Percentiles rank a stretch among this genome's conserved stretches.
phyloP scores from a whole-genome alignment of 2,888 invertebrate genomes.

The Cenopis cana region DNA sequence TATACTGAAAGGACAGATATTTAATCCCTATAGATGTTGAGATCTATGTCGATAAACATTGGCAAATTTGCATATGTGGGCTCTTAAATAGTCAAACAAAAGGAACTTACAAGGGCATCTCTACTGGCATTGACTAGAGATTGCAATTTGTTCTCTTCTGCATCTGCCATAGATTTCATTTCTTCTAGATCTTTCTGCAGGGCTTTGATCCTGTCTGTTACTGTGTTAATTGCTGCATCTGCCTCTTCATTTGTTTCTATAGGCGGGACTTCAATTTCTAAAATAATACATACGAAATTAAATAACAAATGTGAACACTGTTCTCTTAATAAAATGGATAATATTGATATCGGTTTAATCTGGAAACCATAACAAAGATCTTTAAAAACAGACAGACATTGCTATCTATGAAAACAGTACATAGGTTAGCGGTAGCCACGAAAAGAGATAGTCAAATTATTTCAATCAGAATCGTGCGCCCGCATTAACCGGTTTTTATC shows the following conservation, averaged over 20 bases:
- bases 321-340: not conserved
- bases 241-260: constrained; percentile 69
- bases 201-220: constrained; percentile 65
- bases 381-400: too few relatives aligned
- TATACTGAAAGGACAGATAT: too few relatives aligned
- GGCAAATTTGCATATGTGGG: too few relatives aligned
- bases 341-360: not conserved
- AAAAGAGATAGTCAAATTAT: too few relatives aligned
- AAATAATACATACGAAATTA: constrained; percentile 37
- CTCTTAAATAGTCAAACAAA: not conserved
- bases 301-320: not conserved
- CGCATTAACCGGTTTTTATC: too few relatives aligned
- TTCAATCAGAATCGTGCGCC: too few relatives aligned
- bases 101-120: constrained; percentile 67
- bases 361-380: not conserved
- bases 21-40: too few relatives aligned
- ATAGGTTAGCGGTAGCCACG: too few relatives aligned
- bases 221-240: constrained; percentile 59
- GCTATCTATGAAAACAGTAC: too few relatives aligned
- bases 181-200: constrained; percentile 66
- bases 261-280: constrained; percentile 65
- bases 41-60: too few relatives aligned
- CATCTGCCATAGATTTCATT: constrained; percentile 66
- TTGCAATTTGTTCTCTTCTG: constrained; percentile 73
- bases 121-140: constrained; percentile 69